Evolutionary conservation across 1,140 invertebrate species (phyloP), one percentile per base, ranked within the genome.

Genomic region (Acromyrmex heyeri): DNA sequence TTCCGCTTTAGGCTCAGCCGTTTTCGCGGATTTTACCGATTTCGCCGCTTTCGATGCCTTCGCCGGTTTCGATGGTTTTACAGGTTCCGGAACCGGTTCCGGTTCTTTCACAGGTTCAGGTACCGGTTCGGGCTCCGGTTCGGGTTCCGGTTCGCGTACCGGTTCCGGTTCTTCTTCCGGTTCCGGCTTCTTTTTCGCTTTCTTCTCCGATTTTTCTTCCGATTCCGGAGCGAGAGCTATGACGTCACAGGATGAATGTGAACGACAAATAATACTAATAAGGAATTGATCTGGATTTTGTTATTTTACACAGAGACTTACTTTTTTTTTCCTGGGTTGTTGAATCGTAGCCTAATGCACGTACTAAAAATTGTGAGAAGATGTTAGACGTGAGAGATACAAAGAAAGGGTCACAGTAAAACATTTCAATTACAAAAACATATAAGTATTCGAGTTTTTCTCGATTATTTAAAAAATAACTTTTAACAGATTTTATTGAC

Each of bases 341-440:
- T 21, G 65, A 53, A 5, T 94, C 93, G 14, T 87, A 72, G 73
- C 90, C 91, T 90, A 94, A 87, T 30, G 94, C 93, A 82, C 93
- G 93, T 81, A 92, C 94, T 95, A 94, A 92, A 94, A 94, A 92
- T 67, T 82, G 67, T 77, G 24, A 48, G 18, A 73, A 16, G 10
- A 86, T 64, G 50, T 90, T 55, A 90, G 18, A 90, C 48, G 77
- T 10, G 14, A 5, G 5, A 30, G 53, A 72, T n/a, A 62, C n/a
- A 3, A 27, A 7, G 8, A 48, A 3, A 64, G 21, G 50, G 50
- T 16, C 34, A 70, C 64, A 61, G 55, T 61, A 73, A 55, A 82
- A 59, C 27, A 27, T 44, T n/a, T n/a, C 24, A 48, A 61, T 38
- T 57, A 44, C 2, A 1, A 59, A 75, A 44, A 44, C 2, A 44